A percentile compares a stretch with the other conserved stretches of the same genome.
These are phyloP conservation scores for Procavia capensis DNA, from an alignment of 2,113 vertebrate species.

Conservation along the genomic window DNA sequence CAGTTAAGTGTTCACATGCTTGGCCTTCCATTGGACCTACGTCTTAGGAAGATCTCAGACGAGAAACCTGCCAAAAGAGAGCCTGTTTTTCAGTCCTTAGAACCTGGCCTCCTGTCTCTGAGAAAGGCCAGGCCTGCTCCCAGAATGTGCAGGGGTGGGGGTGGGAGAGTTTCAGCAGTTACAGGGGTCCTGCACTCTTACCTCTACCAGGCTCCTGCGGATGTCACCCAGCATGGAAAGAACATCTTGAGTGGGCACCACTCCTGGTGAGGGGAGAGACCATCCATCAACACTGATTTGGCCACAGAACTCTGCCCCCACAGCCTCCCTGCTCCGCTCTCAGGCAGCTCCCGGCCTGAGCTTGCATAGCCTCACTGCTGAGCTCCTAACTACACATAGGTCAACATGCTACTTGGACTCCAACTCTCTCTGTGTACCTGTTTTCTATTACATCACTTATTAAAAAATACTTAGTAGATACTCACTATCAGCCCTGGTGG, in stretches of 20 bases:
- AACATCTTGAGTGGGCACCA: constrained; percentile 94
- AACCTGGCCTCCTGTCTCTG: neutral
- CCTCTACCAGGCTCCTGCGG: constrained; percentile 92
- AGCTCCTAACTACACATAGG: neutral
- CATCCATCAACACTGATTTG: constrained; percentile 28
- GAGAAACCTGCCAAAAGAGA: neutral
- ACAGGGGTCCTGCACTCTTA: constrained; percentile 74
- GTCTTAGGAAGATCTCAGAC: neutral
- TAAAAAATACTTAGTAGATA: neutral
- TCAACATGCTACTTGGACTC: neutral
- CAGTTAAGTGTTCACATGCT: neutral
- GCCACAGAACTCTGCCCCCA: neutral
- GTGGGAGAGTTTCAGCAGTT: neutral
- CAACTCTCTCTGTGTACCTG: neutral
- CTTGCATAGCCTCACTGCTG: neutral
- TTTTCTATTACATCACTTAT: too few relatives aligned
- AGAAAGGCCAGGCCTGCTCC: neutral
- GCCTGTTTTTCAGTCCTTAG: neutral
- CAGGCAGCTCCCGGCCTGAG: neutral
- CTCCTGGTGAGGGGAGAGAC: constrained; percentile 85
- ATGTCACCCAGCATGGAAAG: constrained; percentile 93
- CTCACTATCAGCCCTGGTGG: too few relatives aligned
- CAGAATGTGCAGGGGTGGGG: neutral
- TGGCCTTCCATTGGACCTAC: neutral
- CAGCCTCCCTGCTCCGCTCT: neutral